Evolutionary conservation across 2,888 invertebrate species (phyloP).

Genomic region (Phrixothrix hirtus): DNA sequence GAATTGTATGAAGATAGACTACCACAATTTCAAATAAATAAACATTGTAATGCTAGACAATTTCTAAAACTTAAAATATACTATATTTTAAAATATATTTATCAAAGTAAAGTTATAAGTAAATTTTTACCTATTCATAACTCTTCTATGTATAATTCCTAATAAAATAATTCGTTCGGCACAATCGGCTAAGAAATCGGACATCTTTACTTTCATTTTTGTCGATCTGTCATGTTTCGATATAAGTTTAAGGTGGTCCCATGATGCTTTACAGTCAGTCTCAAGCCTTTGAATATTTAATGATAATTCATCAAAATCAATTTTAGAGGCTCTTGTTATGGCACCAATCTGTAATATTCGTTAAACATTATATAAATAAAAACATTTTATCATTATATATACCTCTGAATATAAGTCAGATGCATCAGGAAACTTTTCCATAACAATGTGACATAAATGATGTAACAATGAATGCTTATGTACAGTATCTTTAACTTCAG

Average conservation of each 20-base stretch:
- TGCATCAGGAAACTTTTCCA: slow-evolving; percentile 93
- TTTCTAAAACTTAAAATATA: too few relatives aligned
- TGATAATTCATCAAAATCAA: slow-evolving; percentile 92
- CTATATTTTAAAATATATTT: too few relatives aligned
- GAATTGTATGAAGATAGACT: too few relatives aligned
- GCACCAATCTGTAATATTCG: slow-evolving; percentile 84
- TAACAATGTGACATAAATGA: slow-evolving; percentile 96
- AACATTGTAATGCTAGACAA: too few relatives aligned
- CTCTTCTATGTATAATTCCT: slow-evolving; percentile 86
- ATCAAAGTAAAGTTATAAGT: too few relatives aligned
- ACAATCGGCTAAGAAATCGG: slow-evolving; percentile 94
- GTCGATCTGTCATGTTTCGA: slow-evolving; percentile 91
- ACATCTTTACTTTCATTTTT: slow-evolving; percentile 90
- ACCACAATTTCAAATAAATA: too few relatives aligned
- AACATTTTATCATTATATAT: too few relatives aligned
- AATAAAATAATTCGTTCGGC: slow-evolving; percentile 96
- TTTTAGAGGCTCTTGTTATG: slow-evolving; percentile 87
- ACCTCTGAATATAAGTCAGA: slow-evolving; percentile 98
- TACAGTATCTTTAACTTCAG: slow-evolving; percentile 98
- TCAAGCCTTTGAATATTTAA: slow-evolving; percentile 87
- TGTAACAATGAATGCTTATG: slow-evolving; percentile 98
- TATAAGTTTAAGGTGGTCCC: slow-evolving; percentile 94
- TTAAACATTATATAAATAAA: too few relatives aligned
- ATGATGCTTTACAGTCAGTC: slow-evolving; percentile 94
- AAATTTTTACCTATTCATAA: slow-evolving; percentile 84